Base-by-base conservation (phyloP, 2,797 vertebrate species). In the Pseudochaenichthys georgianus region DNA sequence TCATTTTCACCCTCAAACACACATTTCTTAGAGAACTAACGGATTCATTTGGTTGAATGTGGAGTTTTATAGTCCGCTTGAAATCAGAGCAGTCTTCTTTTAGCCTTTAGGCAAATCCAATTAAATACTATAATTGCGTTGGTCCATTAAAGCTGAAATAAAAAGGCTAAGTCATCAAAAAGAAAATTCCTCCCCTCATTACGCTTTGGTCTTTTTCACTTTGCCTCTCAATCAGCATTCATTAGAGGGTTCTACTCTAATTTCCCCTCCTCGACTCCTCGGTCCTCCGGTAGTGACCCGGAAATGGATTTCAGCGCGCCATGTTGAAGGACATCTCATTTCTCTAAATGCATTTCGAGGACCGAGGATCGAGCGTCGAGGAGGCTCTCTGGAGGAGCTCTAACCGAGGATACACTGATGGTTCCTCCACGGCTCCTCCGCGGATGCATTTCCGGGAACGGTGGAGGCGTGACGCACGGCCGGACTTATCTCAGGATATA, bases 11-110 rank as follows among this genome's bases (percentile, higher is more conserved):
- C 46, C 5, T 34, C 10, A 48, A 31, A 47, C 9, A 3, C 58
- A 38, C 13, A 34, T 21, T 66, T 65, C 42, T 54, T 3, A 17
- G 17, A 86, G 69, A 80, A 42, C 48, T 21, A 13, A 21, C 28
- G 8, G 11, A 38, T 6, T 31, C 2, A 60, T 58, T 13, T 55
- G 13, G 19, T 21, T n/a, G 17, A 1, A 23, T 65, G 28, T 63
- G 45, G 13, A 59, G n/a, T 5, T 34, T 50, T 3, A n/a, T 19
- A 47, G 28, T 41, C 7, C 13, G 34, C 38, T 38, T 59, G 13
- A 38, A 75, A 61, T 41, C 16, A 28, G 0, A 63, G 23, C 13
- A 34, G 16, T 11, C 46, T 51, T 23, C 34, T 58, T 74, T 59
- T 59, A 64, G 46, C 28, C n/a, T 60, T 74, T 15, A 61, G 46